phyloP scores from a whole-genome alignment of 2,113 vertebrate species.

The Hyaena hyaena region DNA sequence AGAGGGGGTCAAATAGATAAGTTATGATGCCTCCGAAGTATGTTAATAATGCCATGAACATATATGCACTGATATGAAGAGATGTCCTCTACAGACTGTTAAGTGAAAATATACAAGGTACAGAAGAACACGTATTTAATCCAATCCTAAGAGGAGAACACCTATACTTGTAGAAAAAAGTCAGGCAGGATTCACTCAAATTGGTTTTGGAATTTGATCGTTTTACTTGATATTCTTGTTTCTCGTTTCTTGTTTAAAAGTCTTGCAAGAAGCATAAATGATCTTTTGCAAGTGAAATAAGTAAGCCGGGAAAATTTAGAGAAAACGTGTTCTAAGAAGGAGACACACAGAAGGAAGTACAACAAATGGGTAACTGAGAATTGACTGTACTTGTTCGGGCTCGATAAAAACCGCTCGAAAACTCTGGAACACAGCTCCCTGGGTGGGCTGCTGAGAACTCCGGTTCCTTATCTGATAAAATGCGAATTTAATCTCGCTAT shows the following conservation, averaged over 20 bases:
- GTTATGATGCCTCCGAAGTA: neutral
- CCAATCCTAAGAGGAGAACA: neutral
- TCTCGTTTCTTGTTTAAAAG: neutral
- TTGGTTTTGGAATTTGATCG: neutral
- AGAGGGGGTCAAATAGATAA: neutral
- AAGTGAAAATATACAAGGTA: neutral
- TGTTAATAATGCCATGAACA: neutral
- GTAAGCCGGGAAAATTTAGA: neutral
- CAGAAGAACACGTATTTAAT: neutral
- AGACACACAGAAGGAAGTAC: neutral
- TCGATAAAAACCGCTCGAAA: neutral
- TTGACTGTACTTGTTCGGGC: neutral
- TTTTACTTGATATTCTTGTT: neutral
- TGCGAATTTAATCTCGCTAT: conserved; percentile 62
- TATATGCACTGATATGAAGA: neutral
- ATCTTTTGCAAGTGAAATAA: neutral
- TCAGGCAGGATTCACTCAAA: neutral
- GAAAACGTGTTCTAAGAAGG: neutral
- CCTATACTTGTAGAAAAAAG: neutral
- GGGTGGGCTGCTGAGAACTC: conserved; percentile 16
- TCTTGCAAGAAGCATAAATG: neutral
- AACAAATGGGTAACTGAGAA: neutral
- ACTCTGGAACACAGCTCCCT: conserved; percentile 23
- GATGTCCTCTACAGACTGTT: neutral
- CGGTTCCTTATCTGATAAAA: conserved; percentile 60